A percentile compares a stretch with the other conserved stretches of the same genome.
Conservation (phyloP, 2,113 vertebrate genomes). For the Pithys albifrons region DNA sequence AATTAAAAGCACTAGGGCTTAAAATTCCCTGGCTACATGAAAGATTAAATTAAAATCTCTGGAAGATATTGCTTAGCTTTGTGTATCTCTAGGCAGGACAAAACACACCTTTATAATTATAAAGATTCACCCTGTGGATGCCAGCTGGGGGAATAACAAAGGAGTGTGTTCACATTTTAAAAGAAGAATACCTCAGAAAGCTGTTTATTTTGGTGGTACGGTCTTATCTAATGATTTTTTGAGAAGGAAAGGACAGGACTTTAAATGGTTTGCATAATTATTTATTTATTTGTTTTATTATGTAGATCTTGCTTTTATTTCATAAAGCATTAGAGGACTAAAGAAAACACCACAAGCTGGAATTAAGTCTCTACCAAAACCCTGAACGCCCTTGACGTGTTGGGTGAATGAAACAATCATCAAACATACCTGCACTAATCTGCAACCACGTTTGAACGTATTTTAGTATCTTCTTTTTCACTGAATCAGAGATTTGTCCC, state of each 20-base stretch:
- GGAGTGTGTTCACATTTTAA: background rate
- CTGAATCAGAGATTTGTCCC: background rate
- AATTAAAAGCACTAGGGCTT: constrained; percentile 66
- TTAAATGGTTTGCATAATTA: background rate
- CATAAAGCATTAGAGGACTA: background rate
- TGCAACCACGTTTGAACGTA: background rate
- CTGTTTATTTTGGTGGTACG: background rate
- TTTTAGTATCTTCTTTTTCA: background rate
- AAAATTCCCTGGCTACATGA: constrained; percentile 32
- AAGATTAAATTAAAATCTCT: constrained; percentile 20
- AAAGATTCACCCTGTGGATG: background rate
- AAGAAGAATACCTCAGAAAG: background rate
- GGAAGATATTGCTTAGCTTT: background rate
- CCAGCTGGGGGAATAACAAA: background rate
- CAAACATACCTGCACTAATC: background rate
- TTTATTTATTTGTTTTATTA: background rate
- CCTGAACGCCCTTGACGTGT: background rate
- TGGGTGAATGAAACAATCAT: background rate
- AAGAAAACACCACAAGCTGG: background rate
- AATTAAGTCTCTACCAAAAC: background rate
- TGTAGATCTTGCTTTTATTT: background rate
- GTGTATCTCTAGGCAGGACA: background rate
- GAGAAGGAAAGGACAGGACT: background rate
- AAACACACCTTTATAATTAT: background rate
- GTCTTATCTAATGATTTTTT: background rate